A percentile compares a stretch with the other conserved stretches of the same genome.
Conservation (phyloP, 2,113 vertebrate species). For the Tamias sibiricus region DNA sequence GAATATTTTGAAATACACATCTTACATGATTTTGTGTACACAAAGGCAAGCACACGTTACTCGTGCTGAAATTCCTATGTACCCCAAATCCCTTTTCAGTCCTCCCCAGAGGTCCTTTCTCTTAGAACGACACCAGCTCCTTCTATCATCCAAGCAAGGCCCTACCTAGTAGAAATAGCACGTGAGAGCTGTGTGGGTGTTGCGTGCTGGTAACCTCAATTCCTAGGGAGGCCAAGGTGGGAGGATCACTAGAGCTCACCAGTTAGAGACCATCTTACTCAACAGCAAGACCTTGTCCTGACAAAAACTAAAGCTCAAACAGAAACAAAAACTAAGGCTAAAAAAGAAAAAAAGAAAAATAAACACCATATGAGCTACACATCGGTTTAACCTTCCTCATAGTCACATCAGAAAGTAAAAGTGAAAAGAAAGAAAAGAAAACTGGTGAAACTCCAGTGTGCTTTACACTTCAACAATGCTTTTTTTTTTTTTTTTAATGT, state of each 20-base stretch:
- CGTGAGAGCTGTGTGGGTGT: too few species aligned
- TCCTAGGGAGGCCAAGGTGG: too few species aligned
- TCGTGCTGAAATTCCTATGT: background rate
- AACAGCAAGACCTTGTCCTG: too few species aligned
- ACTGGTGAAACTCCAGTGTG: background rate
- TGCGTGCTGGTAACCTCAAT: background rate
- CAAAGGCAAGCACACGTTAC: background rate
- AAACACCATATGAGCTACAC: background rate
- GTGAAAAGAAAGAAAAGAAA: background rate
- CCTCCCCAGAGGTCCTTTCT: too few species aligned
- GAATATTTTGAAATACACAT: background rate
- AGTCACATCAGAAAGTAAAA: background rate
- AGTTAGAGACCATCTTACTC: too few species aligned
- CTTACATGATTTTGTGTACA: background rate
- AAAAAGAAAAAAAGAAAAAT: background rate
- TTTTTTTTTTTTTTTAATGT: too few species aligned
- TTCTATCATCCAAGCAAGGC: background rate
- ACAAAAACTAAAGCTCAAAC: background rate
- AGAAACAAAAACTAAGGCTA: background rate
- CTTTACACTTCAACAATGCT: background rate
- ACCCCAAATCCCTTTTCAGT: background rate
- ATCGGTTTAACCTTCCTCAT: background rate
- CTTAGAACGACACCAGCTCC: background rate
- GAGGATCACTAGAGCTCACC: background rate
- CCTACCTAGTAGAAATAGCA: background rate